Evolutionary conservation across 2,797 vertebrate species (phyloP).

Genomic region (Lates japonicus): DNA sequence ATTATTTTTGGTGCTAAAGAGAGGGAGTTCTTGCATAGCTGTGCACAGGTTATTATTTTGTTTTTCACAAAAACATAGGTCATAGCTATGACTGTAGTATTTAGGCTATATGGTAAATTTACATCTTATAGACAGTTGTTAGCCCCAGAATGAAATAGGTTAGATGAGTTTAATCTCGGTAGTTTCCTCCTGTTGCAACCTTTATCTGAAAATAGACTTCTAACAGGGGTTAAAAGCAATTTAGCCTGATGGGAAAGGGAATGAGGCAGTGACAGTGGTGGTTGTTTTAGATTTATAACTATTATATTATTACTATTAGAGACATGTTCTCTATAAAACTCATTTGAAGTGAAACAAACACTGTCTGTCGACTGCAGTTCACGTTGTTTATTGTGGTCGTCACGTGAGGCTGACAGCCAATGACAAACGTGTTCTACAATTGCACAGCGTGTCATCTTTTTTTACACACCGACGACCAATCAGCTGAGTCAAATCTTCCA

Average conservation of each 20-base stretch:
- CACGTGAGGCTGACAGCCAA: conserved; percentile 79
- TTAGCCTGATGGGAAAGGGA: conserved; percentile 8
- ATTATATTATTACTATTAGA: too few relatives aligned
- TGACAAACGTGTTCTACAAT: conserved; percentile 44
- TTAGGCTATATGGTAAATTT: background rate
- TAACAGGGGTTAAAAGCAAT: background rate
- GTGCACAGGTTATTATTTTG: background rate
- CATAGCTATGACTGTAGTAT: background rate
- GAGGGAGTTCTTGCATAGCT: background rate
- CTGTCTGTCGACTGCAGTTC: background rate
- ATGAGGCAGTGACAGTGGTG: too few relatives aligned
- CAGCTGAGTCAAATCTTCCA: conserved; percentile 21
- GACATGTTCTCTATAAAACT: background rate
- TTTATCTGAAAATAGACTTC: background rate
- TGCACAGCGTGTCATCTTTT: conserved; percentile 55
- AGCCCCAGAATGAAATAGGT: background rate
- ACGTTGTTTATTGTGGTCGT: conserved; percentile 71
- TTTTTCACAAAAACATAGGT: background rate
- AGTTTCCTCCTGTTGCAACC: background rate
- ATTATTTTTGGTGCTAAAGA: background rate
- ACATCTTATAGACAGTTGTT: background rate
- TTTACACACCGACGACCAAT: conserved; percentile 45
- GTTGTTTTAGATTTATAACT: background rate
- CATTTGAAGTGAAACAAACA: background rate
- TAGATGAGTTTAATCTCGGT: background rate